Percentiles rank a stretch among this genome's conserved stretches.
Evolutionary conservation across 2,113 vertebrate genomes (phyloP).

Genomic region (Hylia prasina): DNA sequence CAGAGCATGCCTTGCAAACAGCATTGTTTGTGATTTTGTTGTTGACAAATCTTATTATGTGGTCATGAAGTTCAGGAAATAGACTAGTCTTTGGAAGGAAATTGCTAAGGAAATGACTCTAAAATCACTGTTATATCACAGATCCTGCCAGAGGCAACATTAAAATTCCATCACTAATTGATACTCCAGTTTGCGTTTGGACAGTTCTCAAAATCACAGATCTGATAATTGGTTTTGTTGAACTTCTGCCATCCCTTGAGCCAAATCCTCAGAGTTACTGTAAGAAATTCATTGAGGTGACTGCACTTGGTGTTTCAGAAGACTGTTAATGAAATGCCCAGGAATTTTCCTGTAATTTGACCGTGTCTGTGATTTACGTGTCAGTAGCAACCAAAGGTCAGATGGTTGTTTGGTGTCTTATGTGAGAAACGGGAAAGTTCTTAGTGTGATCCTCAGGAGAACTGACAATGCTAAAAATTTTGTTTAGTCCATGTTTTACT

Average conservation of each 20-base stretch:
- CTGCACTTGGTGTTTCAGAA: neutral
- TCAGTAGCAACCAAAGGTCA: neutral
- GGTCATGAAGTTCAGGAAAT: conserved; percentile 29
- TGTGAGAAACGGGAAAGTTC: neutral
- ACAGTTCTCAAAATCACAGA: neutral
- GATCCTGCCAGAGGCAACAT: neutral
- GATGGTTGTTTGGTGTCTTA: neutral
- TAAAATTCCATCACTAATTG: conserved; percentile 31
- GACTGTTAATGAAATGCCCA: neutral
- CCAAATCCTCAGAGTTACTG: neutral
- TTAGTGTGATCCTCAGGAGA: neutral
- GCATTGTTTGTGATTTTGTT: conserved; percentile 9
- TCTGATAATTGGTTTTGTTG: neutral
- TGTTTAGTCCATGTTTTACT: neutral
- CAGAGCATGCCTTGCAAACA: neutral
- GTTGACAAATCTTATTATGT: conserved; percentile 25
- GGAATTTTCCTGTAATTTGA: neutral
- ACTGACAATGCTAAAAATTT: neutral
- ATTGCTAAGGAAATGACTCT: conserved; percentile 29
- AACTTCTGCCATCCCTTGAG: neutral
- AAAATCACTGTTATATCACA: neutral
- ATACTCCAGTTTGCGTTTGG: conserved; percentile 14
- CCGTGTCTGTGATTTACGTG: neutral
- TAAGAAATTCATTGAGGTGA: neutral
- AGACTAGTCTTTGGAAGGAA: neutral